These are phyloP conservation scores for Pilophorus perplexus DNA, from an alignment of 2,888 invertebrate genomes.

Conservation along the genomic window DNA sequence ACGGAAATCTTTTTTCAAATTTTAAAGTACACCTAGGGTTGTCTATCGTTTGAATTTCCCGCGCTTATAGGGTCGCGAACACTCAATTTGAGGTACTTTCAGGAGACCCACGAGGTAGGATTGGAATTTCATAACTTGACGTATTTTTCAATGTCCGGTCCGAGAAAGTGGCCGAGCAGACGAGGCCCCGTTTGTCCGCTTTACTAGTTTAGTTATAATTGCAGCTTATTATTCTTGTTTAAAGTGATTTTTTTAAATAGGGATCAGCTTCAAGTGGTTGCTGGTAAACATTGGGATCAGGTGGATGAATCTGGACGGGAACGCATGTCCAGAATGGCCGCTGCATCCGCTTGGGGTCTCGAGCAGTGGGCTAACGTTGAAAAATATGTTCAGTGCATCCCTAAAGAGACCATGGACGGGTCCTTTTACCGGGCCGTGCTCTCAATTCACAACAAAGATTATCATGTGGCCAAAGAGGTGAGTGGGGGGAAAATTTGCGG, in stretches of 20 bases:
- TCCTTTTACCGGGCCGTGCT: conserved; percentile 93
- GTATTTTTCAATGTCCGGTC: no score
- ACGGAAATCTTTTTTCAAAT: no score
- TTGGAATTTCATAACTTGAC: no score
- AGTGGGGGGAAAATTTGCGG: no score
- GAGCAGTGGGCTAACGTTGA: conserved; percentile 93
- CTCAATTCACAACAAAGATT: conserved; percentile 79
- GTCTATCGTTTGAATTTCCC: no score
- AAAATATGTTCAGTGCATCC: conserved; percentile 83
- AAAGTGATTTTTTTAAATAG: conserved; percentile 37
- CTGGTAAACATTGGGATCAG: conserved; percentile 74
- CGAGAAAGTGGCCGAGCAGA: no score
- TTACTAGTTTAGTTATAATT: not conserved
- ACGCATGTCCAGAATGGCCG: conserved; percentile 83
- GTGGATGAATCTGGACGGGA: conserved; percentile 61
- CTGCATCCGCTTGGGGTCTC: conserved; percentile 94
- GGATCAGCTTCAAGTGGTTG: conserved; percentile 72
- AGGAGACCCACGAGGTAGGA: no score
- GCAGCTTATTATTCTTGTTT: not conserved
- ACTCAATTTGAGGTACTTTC: no score
- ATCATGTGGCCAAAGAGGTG: conserved; percentile 52
- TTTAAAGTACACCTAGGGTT: no score
- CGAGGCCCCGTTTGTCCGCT: not conserved
- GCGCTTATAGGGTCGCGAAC: no score
- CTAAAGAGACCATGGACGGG: conserved; percentile 91